Conservation (phyloP, 2,113 vertebrate species). For the Lepus timidus region DNA sequence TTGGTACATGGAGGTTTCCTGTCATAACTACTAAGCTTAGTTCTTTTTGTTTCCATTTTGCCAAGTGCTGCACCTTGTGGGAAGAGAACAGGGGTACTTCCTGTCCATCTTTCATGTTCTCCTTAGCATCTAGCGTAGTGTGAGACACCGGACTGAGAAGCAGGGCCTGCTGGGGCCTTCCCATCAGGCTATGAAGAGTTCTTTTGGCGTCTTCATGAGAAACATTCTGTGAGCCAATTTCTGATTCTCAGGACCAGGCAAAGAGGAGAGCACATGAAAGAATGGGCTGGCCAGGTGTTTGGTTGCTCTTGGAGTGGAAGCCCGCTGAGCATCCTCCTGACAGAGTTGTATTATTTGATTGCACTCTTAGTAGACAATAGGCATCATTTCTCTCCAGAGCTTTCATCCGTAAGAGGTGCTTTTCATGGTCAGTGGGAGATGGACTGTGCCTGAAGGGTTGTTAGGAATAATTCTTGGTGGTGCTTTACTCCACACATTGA, state of each 20-base stretch:
- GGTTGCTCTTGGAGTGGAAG: neutral
- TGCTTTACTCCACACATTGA: neutral
- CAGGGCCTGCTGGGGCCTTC: neutral
- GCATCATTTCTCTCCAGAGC: neutral
- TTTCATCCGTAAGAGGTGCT: constrained; percentile 7
- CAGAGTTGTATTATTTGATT: neutral
- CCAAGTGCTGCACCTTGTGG: neutral
- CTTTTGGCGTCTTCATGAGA: neutral
- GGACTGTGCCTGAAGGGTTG: neutral
- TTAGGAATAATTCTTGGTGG: neutral
- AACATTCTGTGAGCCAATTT: neutral
- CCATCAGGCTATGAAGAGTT: neutral
- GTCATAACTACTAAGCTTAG: neutral
- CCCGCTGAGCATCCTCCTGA: neutral
- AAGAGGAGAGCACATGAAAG: fast-evolving
- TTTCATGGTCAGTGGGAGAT: neutral
- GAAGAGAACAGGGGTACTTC: neutral
- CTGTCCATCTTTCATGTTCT: neutral
- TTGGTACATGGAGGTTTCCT: neutral
- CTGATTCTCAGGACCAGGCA: neutral
- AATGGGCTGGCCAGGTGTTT: fast-evolving
- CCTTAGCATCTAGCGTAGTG: neutral
- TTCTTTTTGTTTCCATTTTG: neutral
- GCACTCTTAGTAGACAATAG: neutral
- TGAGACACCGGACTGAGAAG: neutral